Conservation (phyloP, 2,113 vertebrate species). For the Proterorhinus semilunaris region DNA sequence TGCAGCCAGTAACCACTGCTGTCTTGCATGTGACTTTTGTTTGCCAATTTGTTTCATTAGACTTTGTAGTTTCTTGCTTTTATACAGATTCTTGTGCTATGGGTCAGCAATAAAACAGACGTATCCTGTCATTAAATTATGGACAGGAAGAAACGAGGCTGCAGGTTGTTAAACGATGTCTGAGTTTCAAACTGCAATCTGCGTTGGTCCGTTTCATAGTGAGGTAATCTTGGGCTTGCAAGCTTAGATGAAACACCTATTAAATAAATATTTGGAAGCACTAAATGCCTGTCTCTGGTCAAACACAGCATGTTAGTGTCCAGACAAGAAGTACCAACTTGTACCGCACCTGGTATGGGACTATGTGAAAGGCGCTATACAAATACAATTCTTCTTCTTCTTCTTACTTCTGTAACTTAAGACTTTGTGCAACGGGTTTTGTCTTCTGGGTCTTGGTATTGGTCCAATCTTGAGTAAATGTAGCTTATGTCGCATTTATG, state of each 20-base stretch:
- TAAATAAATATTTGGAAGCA: not conserved
- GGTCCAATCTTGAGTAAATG: slow-evolving; percentile 1
- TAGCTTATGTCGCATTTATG: too few species aligned
- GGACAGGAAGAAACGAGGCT: not conserved
- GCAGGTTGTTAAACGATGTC: not conserved
- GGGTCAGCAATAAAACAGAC: not conserved
- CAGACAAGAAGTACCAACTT: not conserved
- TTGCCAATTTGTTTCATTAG: slow-evolving; percentile 23
- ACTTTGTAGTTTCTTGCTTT: slow-evolving; percentile 19
- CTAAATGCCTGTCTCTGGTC: not conserved
- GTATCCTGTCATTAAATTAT: slow-evolving; percentile 9
- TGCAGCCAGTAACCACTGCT: slow-evolving; percentile 7
- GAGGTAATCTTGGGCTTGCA: not conserved
- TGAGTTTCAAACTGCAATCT: not conserved
- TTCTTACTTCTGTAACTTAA: not conserved
- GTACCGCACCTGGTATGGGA: not conserved
- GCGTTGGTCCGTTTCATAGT: not conserved
- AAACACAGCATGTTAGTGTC: not conserved
- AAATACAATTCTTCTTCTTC: not conserved
- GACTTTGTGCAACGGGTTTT: not conserved
- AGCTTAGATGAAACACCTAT: not conserved
- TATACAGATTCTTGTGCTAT: slow-evolving; percentile 4
- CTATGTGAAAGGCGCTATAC: too few species aligned
- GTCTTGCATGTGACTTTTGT: slow-evolving; percentile 25
- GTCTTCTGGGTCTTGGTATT: not conserved